Evolutionary conservation across 2,888 invertebrate species (phyloP).

Genomic region (Lydus trimaculatus): DNA sequence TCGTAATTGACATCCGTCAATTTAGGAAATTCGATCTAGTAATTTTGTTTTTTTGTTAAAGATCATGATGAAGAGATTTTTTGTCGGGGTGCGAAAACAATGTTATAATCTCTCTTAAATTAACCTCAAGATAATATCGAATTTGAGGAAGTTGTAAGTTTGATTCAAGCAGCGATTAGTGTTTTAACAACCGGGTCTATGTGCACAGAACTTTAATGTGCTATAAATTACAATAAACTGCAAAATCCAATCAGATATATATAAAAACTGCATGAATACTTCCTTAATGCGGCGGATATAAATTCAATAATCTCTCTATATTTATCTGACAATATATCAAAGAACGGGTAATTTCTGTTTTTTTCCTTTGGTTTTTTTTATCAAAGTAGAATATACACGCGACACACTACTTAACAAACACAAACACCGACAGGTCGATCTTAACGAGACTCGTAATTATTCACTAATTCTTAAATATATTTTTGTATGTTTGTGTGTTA

Average conservation of each 20-base stretch:
- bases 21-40: neutral
- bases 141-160: constrained; percentile 12
- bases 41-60: neutral
- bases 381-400: constrained; percentile 18
- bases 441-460: constrained; percentile 42
- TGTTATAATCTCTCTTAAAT: neutral
- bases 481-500: neutral
- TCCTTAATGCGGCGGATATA: constrained; percentile 27
- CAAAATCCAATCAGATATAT: constrained; percentile 28
- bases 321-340: constrained; percentile 12
- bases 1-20: neutral
- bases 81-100: neutral
- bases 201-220: neutral
- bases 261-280: constrained; percentile 12
- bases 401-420: constrained; percentile 32
- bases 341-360: neutral
- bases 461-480: constrained; percentile 41
- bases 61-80: neutral
- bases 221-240: neutral
- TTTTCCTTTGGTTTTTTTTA: too few relatives aligned
- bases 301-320: constrained; percentile 29
- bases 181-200: neutral
- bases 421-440: constrained; percentile 28
- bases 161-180: constrained; percentile 1
- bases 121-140: constrained; percentile 33